Evolutionary conservation across 2,888 invertebrate species (phyloP).

Genomic region (Stenodera caucasica): DNA sequence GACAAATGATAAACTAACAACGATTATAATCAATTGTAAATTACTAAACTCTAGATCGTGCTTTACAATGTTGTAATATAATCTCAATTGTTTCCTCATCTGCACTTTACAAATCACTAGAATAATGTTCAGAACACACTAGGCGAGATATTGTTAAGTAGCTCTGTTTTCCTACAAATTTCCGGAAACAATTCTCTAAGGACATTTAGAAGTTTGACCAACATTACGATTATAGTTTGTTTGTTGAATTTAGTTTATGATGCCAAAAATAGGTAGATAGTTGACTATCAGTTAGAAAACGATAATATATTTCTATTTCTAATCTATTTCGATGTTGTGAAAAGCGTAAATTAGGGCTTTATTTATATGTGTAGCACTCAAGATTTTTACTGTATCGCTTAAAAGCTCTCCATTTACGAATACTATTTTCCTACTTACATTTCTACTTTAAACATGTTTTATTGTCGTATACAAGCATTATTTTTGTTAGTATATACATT

Average conservation of each 20-base stretch:
- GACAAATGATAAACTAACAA: background rate
- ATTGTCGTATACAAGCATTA: conserved; percentile 18
- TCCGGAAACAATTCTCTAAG: background rate
- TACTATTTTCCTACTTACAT: conserved; percentile 23
- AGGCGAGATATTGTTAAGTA: background rate
- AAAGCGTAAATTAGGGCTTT: conserved; percentile 24
- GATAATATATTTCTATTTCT: conserved; percentile 14
- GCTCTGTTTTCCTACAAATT: background rate
- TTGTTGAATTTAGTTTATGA: conserved; percentile 6
- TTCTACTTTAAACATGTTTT: conserved; percentile 19
- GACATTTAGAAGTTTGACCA: conserved; percentile 1
- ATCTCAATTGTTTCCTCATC: conserved; percentile 10
- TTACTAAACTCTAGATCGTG: background rate
- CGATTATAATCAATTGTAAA: conserved; percentile 5
- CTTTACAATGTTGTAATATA: background rate
- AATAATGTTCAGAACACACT: background rate
- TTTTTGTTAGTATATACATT: conserved; percentile 15
- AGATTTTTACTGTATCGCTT: conserved; percentile 25
- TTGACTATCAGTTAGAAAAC: background rate
- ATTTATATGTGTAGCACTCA: conserved; percentile 24
- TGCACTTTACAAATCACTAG: conserved; percentile 5
- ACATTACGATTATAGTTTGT: background rate
- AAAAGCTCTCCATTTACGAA: conserved; percentile 27
- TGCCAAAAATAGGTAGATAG: background rate
- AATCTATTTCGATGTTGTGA: conserved; percentile 19